These are phyloP conservation scores for Myanophis thanlyinensis DNA, from an alignment of 2,113 vertebrate species.

Conservation along the genomic window DNA sequence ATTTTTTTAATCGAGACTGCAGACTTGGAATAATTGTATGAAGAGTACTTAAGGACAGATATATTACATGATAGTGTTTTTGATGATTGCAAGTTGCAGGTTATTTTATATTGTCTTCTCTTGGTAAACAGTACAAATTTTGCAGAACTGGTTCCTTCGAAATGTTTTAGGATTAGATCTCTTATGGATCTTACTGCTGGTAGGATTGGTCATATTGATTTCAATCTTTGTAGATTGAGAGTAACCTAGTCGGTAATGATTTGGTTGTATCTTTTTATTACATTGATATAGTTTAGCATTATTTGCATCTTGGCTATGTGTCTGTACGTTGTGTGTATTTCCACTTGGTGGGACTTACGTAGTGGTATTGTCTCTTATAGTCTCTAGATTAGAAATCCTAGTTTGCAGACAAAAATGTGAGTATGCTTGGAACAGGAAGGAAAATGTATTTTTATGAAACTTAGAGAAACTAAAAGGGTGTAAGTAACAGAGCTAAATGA, in stretches of 20 bases:
- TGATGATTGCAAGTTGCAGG: neutral
- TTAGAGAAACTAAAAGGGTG: neutral
- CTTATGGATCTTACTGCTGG: neutral
- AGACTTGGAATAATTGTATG: neutral
- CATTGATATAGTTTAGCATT: neutral
- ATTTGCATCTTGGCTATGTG: neutral
- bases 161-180: neutral
- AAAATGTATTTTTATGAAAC: neutral
- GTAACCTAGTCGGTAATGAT: neutral
- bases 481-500: neutral
- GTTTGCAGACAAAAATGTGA: neutral
- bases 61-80: neutral
- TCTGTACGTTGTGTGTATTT: neutral
- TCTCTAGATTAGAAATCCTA: neutral
- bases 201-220: neutral
- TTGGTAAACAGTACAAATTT: neutral
- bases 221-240: neutral
- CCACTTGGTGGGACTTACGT: neutral
- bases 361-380: neutral
- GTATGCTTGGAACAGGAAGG: neutral
- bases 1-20: neutral
- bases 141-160: neutral
- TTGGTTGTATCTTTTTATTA: neutral
- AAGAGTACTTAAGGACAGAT: neutral
- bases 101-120: neutral